phyloP scores from a whole-genome alignment of 2,888 invertebrate species.

The Artemia sp. region DNA sequence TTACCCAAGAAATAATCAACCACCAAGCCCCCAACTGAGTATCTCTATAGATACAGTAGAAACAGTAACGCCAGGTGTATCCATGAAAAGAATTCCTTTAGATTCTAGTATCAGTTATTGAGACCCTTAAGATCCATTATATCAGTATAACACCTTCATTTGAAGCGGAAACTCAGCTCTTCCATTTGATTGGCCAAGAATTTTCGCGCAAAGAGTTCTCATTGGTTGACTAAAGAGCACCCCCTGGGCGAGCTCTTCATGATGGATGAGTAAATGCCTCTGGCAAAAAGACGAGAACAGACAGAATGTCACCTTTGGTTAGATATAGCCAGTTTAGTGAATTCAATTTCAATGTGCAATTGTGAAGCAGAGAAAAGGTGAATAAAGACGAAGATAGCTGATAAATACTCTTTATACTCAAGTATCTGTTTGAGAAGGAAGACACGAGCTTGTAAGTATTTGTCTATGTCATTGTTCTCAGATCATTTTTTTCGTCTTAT shows the following conservation, averaged over 20 bases:
- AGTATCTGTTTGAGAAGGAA: no score
- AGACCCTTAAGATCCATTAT: slow-evolving; percentile 14
- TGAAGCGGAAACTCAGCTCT: not conserved
- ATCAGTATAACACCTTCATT: slow-evolving; percentile 8
- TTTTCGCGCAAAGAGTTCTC: not conserved
- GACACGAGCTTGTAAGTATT: no score
- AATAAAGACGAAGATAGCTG: not conserved
- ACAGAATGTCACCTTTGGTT: slow-evolving; percentile 11
- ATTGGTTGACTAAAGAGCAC: not conserved
- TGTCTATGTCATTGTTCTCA: no score
- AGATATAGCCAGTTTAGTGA: slow-evolving; percentile 15
- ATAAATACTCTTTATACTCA: no score
- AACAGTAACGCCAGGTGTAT: slow-evolving; percentile 13
- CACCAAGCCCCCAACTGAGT: not conserved
- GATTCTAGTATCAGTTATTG: not conserved
- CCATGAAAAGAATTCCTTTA: slow-evolving; percentile 8
- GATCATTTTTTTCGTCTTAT: no score
- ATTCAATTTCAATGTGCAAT: not conserved
- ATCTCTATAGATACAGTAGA: slow-evolving; percentile 14
- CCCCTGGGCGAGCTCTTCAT: slow-evolving; percentile 6
- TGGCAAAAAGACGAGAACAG: slow-evolving; percentile 4
- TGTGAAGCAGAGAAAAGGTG: slow-evolving; percentile 3
- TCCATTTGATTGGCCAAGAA: not conserved
- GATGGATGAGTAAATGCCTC: slow-evolving; percentile 1
- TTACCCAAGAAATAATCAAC: slow-evolving; percentile 15